Evolutionary conservation across 2,113 vertebrate genomes (phyloP).

Genomic region (Azemiops feae): DNA sequence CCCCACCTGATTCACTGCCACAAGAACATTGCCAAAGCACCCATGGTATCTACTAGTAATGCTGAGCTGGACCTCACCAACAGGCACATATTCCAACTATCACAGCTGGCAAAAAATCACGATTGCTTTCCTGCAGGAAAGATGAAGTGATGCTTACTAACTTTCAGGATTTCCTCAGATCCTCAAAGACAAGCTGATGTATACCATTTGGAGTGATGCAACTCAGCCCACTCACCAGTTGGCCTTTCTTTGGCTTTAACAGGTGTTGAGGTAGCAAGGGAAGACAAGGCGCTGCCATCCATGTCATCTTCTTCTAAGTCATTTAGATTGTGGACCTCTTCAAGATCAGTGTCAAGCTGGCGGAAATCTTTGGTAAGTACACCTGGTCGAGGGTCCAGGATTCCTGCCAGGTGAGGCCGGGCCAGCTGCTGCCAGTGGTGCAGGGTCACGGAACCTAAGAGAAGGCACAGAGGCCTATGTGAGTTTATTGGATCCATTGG

Average conservation of each 20-base stretch:
- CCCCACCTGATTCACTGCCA: neutral
- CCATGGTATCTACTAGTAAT: neutral
- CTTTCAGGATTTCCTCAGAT: neutral
- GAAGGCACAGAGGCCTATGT: neutral
- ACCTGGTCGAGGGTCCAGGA: slow-evolving; percentile 77
- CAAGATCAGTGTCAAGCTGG: slow-evolving; percentile 80
- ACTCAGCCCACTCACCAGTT: slow-evolving; percentile 64
- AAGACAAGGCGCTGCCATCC: slow-evolving; percentile 65
- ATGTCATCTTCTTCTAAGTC: slow-evolving; percentile 86
- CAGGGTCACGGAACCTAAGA: slow-evolving; percentile 78
- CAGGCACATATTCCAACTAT: neutral
- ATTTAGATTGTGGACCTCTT: slow-evolving; percentile 83
- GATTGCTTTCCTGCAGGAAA: neutral
- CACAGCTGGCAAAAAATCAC: neutral
- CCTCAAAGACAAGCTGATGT: neutral
- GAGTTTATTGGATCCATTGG: neutral
- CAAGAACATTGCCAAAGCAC: neutral
- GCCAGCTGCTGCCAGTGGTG: slow-evolving; percentile 89
- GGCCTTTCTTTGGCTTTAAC: slow-evolving; percentile 53
- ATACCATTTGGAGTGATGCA: neutral
- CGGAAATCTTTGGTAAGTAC: slow-evolving; percentile 86
- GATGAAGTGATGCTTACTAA: neutral
- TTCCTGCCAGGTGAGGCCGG: slow-evolving; percentile 78
- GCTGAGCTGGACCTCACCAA: neutral
- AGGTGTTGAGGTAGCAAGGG: slow-evolving; percentile 57